Evolutionary conservation across 2,797 vertebrate genomes (phyloP).

Genomic region (Benthosema pterotum): DNA sequence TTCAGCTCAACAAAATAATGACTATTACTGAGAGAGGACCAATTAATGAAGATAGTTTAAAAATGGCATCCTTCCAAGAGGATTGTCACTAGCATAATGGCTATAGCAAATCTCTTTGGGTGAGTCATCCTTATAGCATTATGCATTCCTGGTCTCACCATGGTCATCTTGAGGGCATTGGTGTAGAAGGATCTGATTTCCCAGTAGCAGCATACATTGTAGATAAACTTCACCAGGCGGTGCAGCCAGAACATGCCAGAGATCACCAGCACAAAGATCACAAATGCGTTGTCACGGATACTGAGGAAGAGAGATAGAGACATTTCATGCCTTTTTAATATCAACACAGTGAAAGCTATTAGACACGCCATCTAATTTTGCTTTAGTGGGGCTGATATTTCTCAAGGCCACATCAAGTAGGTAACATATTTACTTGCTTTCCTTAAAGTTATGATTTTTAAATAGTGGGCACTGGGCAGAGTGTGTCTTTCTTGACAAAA

Average conservation of each 20-base stretch:
- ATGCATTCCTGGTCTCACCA: constrained; percentile 79
- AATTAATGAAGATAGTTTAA: no score
- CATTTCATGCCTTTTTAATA: not conserved
- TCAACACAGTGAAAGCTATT: not conserved
- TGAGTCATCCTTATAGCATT: not conserved
- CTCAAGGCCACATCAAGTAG: not conserved
- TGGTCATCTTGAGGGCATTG: constrained; percentile 92
- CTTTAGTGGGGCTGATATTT: not conserved
- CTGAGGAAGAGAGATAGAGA: constrained; percentile 76
- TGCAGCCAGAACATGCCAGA: constrained; percentile 98
- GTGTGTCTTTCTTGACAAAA: not conserved
- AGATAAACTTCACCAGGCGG: constrained; percentile 95
- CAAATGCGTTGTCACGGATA: constrained; percentile 91
- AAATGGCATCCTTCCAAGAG: no score
- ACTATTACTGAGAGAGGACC: no score
- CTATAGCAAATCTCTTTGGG: not conserved
- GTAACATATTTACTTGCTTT: not conserved
- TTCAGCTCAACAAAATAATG: no score
- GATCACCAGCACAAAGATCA: constrained; percentile 91
- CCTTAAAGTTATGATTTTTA: not conserved
- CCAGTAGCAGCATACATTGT: constrained; percentile 99
- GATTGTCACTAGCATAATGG: no score
- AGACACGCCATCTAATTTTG: not conserved
- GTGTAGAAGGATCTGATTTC: constrained; percentile 98
- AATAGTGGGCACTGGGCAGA: not conserved